Conservation (phyloP, 2,797 vertebrate species). For the Hirundo rustica region DNA sequence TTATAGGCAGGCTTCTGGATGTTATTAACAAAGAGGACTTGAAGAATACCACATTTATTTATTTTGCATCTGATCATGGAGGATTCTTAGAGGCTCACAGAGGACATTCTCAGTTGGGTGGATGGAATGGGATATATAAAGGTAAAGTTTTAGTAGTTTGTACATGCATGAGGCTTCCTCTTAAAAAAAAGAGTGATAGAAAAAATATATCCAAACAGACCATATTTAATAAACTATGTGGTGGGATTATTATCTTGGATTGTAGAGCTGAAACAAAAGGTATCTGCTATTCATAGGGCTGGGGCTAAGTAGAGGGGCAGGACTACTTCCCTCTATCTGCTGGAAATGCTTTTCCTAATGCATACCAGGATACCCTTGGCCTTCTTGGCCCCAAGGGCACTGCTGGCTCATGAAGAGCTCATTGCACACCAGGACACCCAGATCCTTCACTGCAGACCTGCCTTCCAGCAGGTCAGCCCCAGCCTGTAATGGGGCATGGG, state of each 20-base stretch:
- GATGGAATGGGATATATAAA: constrained; percentile 89
- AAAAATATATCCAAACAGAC: not conserved
- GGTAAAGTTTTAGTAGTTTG: constrained; percentile 68
- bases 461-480: not conserved
- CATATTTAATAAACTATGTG: not conserved
- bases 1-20: constrained; percentile 80
- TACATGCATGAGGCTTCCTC: not conserved
- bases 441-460: not conserved
- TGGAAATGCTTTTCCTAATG: not conserved
- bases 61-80: constrained; percentile 91
- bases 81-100: constrained; percentile 78
- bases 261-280: not conserved
- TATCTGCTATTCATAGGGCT: not conserved
- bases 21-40: constrained; percentile 80
- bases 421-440: not conserved
- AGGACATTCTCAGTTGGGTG: constrained; percentile 70
- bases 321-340: not conserved
- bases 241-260: not conserved
- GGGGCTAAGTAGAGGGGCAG: too few relatives aligned
- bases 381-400: not conserved
- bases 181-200: not conserved
- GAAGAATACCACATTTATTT: constrained; percentile 81
- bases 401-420: not conserved
- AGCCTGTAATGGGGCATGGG: not conserved
- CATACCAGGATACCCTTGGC: not conserved